Base-by-base conservation (phyloP, 2,888 invertebrate species). In the Lasioglossum oenotherae region DNA sequence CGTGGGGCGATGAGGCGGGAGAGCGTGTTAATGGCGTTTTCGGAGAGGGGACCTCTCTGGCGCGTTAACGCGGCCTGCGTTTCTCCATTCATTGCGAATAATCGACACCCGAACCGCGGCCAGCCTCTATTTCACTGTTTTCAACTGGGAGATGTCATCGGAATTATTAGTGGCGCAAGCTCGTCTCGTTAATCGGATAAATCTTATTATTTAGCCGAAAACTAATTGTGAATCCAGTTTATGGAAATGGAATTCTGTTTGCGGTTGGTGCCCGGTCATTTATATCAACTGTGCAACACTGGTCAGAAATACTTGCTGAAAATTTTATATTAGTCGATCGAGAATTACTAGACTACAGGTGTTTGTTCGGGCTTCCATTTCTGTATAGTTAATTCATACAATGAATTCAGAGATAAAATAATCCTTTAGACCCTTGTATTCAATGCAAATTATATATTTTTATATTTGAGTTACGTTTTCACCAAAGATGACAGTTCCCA, bases 11-110 rank as follows among this genome's bases (percentile, higher is more conserved):
- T n/a, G 60, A 27, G 60, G 12, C 64, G 27, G 10, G 53, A 53
- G 53, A 53, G 53, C 6, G 64, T 64, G 64, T 64, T 64, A 64
- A 64, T 64, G 31, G 64, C 6, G 64, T 16, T 64, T 64, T 31
- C n/a, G 12, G 57, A n/a, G 27, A 1, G 60, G 6, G 27, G 10
- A 0, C 4, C 23, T 23, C 4, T 64, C 27, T 64, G 27, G 27
- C 27, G 64, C 14, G 31, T 53, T 53, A 64, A 64, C 31, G 31
- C 64, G 31, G 14, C 2, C 5, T 6, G 64, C 64, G 64, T 31
- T 64, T 64, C 64, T 64, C 64, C 64, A 64, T 64, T 64, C 31
- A 64, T 64, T 64, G 14, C 64, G 16, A 5, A 64, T 64, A 64
- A 64, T 64, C 64, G 64, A 64, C 64, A 64, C 14, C 6, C 64